Evolutionary conservation across 2,797 vertebrate genomes (phyloP), one percentile per base, ranked within the genome.

Genomic region (Rhinophrynus dorsalis): DNA sequence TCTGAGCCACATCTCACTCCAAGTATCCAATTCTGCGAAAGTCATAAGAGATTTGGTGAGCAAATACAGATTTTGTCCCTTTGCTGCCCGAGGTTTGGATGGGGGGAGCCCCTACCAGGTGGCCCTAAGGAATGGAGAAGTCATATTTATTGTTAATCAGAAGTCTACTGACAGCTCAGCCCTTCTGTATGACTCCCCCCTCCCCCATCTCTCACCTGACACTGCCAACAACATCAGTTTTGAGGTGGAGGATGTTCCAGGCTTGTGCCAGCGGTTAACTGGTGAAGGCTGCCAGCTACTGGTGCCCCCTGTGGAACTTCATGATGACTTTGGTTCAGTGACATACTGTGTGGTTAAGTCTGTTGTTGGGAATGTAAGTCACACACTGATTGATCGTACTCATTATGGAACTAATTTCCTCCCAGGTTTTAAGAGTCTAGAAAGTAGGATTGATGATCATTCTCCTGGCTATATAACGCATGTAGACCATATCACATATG

Each of bases 401-500:
- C 68, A 32, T 4, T 96, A 94, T 62, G n/a, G 1, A 0, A 95
- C 94, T 0, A 33, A 40, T 3, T 98, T 98, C 75, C 65, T 99
- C 42, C 96, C 96, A 0, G 94, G 95, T 3, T 98, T 98, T 75
- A 72, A 78, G 6, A 55, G 77, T 30, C 3, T 83, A 5, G 68
- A 12, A 1, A 74, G 40, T 42, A 2, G 32, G 3, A 7, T 26
- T 7, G n/a, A 15, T 0, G 2, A 74, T 64, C 0, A 3, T 30
- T 0, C 52, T 1, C 76, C 58, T 0, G 80, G 87, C 44, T 76
- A 89, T 2, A 78, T 96, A 69, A 92, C 89, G 8, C 92, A 94
- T 50, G 93, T 98, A 1, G 97, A 98, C 70, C 97, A 99, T 79
- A 83, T 99, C 33, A 96, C 97, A 0, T 94, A 92, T 0, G 94